Conservation (phyloP, 2,797 vertebrate species). For the Ceryle rudis region DNA sequence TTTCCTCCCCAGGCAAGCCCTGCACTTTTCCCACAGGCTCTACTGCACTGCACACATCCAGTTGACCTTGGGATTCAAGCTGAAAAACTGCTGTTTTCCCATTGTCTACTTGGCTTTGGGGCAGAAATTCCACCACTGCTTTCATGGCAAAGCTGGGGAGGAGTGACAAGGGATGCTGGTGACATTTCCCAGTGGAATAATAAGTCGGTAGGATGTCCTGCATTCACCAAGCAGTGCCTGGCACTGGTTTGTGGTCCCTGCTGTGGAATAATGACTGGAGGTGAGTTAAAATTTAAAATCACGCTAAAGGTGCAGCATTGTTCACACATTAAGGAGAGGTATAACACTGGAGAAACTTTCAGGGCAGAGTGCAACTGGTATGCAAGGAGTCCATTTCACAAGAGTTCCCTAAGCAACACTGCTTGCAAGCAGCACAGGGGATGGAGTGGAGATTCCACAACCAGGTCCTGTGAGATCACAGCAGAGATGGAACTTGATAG, state of each 20-base stretch:
- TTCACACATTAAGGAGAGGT: too few relatives aligned
- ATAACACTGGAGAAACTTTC: too few relatives aligned
- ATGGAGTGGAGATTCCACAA: too few relatives aligned
- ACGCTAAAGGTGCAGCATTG: too few relatives aligned
- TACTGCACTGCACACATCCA: background rate
- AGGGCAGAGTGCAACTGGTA: too few relatives aligned
- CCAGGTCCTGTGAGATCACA: too few relatives aligned
- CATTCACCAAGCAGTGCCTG: background rate
- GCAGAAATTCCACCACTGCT: conserved; percentile 2
- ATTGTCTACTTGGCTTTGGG: background rate
- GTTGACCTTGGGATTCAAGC: background rate
- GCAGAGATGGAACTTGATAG: too few relatives aligned
- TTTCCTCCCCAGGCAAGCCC: background rate
- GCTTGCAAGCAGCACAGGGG: too few relatives aligned
- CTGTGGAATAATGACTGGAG: too few relatives aligned
- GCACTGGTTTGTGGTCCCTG: background rate
- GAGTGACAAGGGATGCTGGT: background rate
- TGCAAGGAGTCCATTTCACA: too few relatives aligned
- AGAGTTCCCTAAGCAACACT: too few relatives aligned
- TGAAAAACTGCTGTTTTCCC: background rate
- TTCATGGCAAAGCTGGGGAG: background rate
- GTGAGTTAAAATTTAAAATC: too few relatives aligned
- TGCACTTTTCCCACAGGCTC: background rate
- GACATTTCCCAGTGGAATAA: background rate
- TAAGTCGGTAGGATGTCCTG: background rate